Evolutionary conservation across 2,113 vertebrate genomes (phyloP).

Genomic region (Daboia siamensis): DNA sequence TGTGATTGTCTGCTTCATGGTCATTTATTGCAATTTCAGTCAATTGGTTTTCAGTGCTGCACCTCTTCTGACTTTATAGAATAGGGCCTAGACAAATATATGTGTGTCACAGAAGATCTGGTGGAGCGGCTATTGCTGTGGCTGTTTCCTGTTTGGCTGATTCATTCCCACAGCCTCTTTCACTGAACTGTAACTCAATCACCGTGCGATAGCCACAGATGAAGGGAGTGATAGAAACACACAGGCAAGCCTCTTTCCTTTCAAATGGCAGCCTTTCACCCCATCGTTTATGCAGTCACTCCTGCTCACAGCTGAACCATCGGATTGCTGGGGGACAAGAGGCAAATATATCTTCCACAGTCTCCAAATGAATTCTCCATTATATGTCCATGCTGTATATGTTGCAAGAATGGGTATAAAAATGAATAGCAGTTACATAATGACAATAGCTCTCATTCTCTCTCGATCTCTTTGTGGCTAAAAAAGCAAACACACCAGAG

Average conservation of each 20-base stretch:
- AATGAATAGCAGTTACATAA: not conserved
- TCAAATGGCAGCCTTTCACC: not conserved
- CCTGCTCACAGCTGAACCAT: constrained; percentile 16
- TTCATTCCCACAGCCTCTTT: constrained; percentile 70
- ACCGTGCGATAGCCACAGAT: constrained; percentile 65
- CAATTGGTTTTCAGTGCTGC: not conserved
- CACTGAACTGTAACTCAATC: constrained; percentile 70
- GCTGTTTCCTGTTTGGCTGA: constrained; percentile 51
- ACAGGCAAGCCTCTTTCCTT: constrained; percentile 44
- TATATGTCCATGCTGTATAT: not conserved
- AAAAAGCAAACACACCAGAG: constrained; percentile 4
- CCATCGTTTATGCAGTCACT: constrained; percentile 9
- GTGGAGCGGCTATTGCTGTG: constrained; percentile 42
- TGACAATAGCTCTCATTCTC: not conserved
- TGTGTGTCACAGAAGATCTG: constrained; percentile 45
- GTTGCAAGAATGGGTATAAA: not conserved
- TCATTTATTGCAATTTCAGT: not conserved
- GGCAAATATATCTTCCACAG: not conserved
- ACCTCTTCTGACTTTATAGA: not conserved
- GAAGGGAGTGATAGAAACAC: constrained; percentile 50
- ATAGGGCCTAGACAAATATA: not conserved
- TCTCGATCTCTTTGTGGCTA: not conserved
- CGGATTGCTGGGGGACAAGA: constrained; percentile 4
- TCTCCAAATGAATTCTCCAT: not conserved
- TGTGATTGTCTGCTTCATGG: not conserved